Evolutionary conservation across 2,888 invertebrate genomes (phyloP), one percentile per base, ranked within the genome.

Genomic region (Clusia tigrina): DNA sequence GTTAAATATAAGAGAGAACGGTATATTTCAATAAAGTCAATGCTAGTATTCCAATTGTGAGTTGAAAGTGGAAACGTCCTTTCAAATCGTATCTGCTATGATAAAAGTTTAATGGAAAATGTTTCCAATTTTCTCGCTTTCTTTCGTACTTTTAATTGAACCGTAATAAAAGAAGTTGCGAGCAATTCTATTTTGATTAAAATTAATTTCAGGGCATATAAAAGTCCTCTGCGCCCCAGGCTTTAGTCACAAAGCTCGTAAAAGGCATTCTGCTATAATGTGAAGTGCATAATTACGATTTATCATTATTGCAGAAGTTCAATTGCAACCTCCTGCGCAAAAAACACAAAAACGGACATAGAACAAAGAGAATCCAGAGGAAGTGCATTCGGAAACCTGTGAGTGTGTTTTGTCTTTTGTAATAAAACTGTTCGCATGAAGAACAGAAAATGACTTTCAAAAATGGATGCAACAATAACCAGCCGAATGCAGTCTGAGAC

Each of bases 401-500:
- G n/a, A 42, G 42, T 42, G 42, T 17, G n/a, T 42, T 42, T 22
- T 48, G 48, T 22, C 48, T 48, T 48, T 48, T 48, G 48, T 48
- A 48, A 48, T 48, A 20, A 48, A 48, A 48, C 42, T 42, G 3
- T 22, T 22, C 20, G 5, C n/a, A 2, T 6, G 42, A n/a, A 15
- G 48, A 20, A 48, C 2, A 22, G 48, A 22, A 20, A 48, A 20
- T 20, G 48, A 48, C 2, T 48, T 48, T 15, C 20, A 9, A 48
- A 6, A 20, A 18, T 48, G 6, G 12, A 9, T 48, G 5, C 48
- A 20, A 18, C 48, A 48, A 48, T 20, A n/a, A 15, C n/a, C 15
- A 42, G 48, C 5, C 20, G 2, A 9, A 3, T 6, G 42, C 10
- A n/a, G n/a, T n/a, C n/a, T n/a, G 42, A 10, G n/a, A 17, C 9